Conservation (phyloP, 2,888 invertebrate genomes). For the Meliscaeva auricollis region DNA sequence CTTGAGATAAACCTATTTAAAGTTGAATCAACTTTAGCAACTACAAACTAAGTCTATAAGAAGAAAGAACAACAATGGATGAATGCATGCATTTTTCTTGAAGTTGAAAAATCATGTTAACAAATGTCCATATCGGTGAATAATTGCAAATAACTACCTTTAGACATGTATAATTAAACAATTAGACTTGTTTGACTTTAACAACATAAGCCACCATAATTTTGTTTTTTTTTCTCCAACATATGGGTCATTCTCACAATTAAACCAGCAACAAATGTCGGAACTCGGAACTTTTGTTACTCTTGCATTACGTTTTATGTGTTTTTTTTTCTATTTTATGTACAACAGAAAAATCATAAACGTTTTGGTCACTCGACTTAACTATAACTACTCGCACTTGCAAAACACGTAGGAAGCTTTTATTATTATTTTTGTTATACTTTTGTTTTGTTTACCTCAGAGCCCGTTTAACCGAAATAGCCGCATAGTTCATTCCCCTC, state of each 20-base stretch:
- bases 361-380: conserved; percentile 24
- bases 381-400: not conserved
- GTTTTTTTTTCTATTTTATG: not conserved
- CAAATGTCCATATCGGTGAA: too few species aligned
- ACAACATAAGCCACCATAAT: not conserved
- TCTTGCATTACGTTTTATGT: not conserved
- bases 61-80: too few species aligned
- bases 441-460: not conserved
- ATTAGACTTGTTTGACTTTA: too few species aligned
- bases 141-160: too few species aligned
- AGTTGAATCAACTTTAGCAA: too few species aligned
- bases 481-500: conserved; percentile 59
- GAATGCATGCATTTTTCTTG: too few species aligned
- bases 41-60: too few species aligned
- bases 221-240: not conserved
- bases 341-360: conserved; percentile 10
- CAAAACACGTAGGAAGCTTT: not conserved
- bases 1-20: too few species aligned
- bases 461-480: conserved; percentile 7
- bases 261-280: conserved; percentile 13
- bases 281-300: not conserved
- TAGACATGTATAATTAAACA: too few species aligned
- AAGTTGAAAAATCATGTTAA: too few species aligned
- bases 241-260: conserved; percentile 52
- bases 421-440: not conserved